Base-by-base conservation (phyloP, 2,113 vertebrate genomes). In the Cyanoderma ruficeps region DNA sequence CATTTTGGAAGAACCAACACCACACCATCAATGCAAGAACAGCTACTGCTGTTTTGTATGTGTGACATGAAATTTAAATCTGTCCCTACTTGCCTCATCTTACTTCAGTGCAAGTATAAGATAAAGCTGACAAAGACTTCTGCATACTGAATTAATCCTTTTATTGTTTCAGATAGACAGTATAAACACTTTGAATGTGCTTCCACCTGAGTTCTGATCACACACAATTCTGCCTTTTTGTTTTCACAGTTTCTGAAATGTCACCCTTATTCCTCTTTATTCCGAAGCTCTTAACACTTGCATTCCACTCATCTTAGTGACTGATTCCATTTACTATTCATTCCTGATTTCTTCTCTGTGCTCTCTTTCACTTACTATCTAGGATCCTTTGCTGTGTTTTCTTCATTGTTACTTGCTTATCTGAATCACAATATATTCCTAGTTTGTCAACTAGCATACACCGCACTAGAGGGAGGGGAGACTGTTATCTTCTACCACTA, bases 381-480 rank as follows among this genome's bases (percentile, higher is more conserved):
- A 37, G 7, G 33, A 72, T 37, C 12, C 22, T 87, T 72, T 68
- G 14, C 11, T 59, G 25, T 41, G 28, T 42, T 88, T 74, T 56
- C 27, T 41, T 65, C 11, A 7, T 46, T 49, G 19, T 31, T 82
- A 19, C 7, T 59, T 6, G 1, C 4, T 53, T 78, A 27, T 46
- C 35, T 69, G 33, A 77, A 42, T 65, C 20, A 53, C 28, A 71
- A 4, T 37, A 59, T 59, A 53, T 55, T 83, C 25, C 15, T 46
- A 41, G 5, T 46, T 83, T 75, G 9, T 70, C 23, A 55, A 2
- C 18, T 83, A 67, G 9, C 0, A 1, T 27, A 44, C 5, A 23
- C 6, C 3, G 11, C 24, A 5, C 11, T 4, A 5, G 4, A 3
- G 16, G 7, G 10, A 49, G 13, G 6, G 14, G 7, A 11, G 2